A percentile compares a stretch with the other conserved stretches of the same genome.
Evolutionary conservation across 2,113 vertebrate species (phyloP).

Genomic region (Progne subis): DNA sequence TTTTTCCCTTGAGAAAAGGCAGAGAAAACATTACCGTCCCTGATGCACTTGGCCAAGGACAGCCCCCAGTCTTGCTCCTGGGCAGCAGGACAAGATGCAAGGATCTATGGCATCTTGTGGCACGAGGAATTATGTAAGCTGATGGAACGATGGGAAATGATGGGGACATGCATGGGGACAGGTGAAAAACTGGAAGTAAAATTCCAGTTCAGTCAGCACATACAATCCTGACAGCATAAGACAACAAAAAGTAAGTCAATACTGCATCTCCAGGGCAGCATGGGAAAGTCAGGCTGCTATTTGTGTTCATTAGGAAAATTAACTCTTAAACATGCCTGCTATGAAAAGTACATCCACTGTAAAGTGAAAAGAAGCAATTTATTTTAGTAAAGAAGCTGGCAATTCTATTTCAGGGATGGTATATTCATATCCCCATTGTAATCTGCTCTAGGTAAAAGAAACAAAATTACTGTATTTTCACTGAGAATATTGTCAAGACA

Average conservation of each 20-base stretch:
- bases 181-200: not conserved
- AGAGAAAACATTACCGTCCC: not conserved
- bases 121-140: not conserved
- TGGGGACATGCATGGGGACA: not conserved
- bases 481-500: not conserved
- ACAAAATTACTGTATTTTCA: not conserved
- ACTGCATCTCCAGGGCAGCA: not conserved
- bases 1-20: not conserved
- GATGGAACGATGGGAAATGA: not conserved
- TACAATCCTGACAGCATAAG: not conserved
- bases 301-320: not conserved
- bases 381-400: not conserved
- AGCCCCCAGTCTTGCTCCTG: not conserved
- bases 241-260: not conserved
- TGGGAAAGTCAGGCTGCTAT: not conserved
- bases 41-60: not conserved
- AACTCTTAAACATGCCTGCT: not conserved
- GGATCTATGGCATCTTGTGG: not conserved
- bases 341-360: not conserved
- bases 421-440: not conserved
- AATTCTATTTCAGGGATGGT: not conserved
- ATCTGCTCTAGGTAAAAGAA: not conserved
- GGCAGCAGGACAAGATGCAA: not conserved
- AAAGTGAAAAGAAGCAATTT: not conserved
- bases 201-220: not conserved